These are phyloP conservation scores for Crepidodera aurea DNA, from an alignment of 2,888 invertebrate genomes.

Conservation along the genomic window DNA sequence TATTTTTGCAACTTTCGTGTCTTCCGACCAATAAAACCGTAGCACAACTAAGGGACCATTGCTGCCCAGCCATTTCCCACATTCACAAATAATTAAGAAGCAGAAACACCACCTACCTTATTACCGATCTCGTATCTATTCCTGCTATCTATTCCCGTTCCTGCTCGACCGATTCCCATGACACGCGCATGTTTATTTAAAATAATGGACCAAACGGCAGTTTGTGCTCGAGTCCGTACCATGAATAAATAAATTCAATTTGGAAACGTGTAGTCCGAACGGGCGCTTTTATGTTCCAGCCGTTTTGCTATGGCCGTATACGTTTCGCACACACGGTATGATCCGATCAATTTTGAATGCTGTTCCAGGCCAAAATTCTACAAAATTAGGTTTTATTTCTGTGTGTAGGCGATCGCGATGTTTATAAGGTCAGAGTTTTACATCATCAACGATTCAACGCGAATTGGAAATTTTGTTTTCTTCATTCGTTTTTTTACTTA, in stretches of 20 bases:
- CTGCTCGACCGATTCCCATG: neutral
- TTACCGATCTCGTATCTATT: neutral
- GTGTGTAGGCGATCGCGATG: conserved; percentile 8
- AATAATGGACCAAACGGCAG: conserved; percentile 29
- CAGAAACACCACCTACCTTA: neutral
- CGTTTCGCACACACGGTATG: conserved; percentile 28
- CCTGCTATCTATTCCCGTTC: neutral
- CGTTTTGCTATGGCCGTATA: conserved; percentile 16
- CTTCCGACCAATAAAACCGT: neutral
- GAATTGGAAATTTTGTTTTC: no score
- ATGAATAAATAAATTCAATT: conserved; percentile 45
- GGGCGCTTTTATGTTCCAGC: conserved; percentile 29
- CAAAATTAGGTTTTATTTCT: conserved; percentile 22
- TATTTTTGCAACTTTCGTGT: no score
- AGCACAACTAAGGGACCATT: neutral
- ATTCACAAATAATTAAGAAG: neutral
- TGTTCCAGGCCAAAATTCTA: conserved; percentile 19
- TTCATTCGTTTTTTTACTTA: no score
- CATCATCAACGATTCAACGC: no score
- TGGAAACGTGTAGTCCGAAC: conserved; percentile 33
- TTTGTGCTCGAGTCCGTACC: conserved; percentile 34
- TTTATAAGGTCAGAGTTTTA: conserved; percentile 25
- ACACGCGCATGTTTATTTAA: conserved; percentile 22
- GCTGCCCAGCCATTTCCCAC: neutral
- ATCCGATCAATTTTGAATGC: conserved; percentile 37